Conservation (phyloP, 2,113 vertebrate species). For the Sphyrna mokarran region DNA sequence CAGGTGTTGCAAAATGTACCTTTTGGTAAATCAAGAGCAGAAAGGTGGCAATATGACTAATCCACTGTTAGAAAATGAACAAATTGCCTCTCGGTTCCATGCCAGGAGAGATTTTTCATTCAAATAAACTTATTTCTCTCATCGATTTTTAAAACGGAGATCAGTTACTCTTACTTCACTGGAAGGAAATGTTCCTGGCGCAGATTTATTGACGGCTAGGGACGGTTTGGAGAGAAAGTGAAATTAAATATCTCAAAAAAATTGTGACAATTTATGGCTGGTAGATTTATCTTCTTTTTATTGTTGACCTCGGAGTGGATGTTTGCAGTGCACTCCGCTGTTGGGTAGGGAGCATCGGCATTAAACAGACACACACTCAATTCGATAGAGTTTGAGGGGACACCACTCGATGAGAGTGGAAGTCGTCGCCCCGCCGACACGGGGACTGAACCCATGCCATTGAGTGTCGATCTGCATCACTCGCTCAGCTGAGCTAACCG, state of each 20-base stretch:
- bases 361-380: neutral
- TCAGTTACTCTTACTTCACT: neutral
- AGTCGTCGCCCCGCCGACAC: no score
- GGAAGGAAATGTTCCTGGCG: neutral
- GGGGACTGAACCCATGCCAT: neutral
- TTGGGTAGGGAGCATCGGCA: neutral
- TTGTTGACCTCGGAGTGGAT: neutral
- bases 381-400: neutral
- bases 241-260: neutral
- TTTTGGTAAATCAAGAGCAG: neutral
- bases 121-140: neutral
- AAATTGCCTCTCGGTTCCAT: neutral
- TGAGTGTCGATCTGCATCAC: neutral
- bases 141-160: neutral
- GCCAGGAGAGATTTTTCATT: neutral
- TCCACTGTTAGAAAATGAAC: neutral
- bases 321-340: neutral
- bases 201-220: neutral
- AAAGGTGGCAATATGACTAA: neutral
- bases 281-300: neutral
- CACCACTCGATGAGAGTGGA: no score
- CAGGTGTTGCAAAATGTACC: neutral
- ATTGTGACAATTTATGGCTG: neutral
- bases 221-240: neutral
- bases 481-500: neutral